Percentiles rank a stretch among this genome's conserved stretches.
phyloP scores from a whole-genome alignment of 2,888 invertebrate genomes.

The Belgica antarctica region DNA sequence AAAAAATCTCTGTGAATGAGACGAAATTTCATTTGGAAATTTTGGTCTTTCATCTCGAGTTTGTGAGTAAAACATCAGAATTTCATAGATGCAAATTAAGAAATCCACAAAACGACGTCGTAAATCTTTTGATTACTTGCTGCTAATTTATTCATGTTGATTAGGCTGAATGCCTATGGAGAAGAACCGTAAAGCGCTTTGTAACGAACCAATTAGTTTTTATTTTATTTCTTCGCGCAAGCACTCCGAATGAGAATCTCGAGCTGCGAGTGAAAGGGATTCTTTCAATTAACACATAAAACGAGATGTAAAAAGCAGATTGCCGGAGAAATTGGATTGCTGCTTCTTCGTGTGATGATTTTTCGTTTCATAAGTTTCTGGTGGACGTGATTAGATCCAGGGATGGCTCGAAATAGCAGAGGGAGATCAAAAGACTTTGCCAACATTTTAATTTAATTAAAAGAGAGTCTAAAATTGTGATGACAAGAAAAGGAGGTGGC shows the following conservation, averaged over 20 bases:
- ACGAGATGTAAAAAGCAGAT: conserved; percentile 23
- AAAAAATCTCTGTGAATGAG: too few species aligned
- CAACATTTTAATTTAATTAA: too few species aligned
- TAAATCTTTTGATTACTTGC: neutral
- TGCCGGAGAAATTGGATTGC: neutral
- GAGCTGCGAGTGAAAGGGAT: neutral
- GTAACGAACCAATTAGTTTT: conserved; percentile 14
- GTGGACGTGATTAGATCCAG: too few species aligned
- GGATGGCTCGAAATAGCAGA: too few species aligned
- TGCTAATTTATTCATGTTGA: conserved; percentile 6
- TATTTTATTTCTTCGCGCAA: neutral
- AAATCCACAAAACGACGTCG: neutral
- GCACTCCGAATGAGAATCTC: neutral
- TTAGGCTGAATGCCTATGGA: neutral
- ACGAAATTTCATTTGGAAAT: too few species aligned
- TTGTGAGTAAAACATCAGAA: too few species aligned
- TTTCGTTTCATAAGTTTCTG: conserved; percentile 19
- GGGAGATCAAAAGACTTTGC: too few species aligned
- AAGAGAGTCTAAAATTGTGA: too few species aligned
- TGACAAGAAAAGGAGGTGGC: too few species aligned
- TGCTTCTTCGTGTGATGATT: conserved; percentile 15
- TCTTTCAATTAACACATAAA: conserved; percentile 25
- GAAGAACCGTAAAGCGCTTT: neutral
- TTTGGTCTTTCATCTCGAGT: too few species aligned
- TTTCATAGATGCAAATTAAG: too few species aligned